A percentile compares a stretch with the other conserved stretches of the same genome.
Evolutionary conservation across 2,113 vertebrate genomes (phyloP).

Genomic region (Anarrhichthys ocellatus): DNA sequence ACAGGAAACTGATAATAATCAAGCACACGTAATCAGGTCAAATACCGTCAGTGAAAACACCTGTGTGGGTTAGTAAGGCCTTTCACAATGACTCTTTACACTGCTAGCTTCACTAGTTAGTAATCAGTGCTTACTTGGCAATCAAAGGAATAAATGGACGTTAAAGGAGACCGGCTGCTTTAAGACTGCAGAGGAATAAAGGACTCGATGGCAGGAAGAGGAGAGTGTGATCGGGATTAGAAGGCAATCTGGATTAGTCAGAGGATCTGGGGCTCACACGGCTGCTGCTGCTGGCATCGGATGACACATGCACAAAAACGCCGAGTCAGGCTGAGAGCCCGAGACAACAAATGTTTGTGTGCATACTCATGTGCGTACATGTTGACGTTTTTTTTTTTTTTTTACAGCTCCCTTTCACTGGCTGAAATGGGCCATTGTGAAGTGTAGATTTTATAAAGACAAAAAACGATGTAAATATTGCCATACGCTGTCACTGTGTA

Average conservation of each 20-base stretch:
- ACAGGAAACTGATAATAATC: not conserved
- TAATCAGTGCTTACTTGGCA: not conserved
- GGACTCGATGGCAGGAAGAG: slow-evolving; percentile 49
- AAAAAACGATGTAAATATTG: slow-evolving; percentile 38
- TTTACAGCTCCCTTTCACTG: not conserved
- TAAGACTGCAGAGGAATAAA: slow-evolving; percentile 28
- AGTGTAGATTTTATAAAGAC: slow-evolving; percentile 39
- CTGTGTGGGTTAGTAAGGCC: not conserved
- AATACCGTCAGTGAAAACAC: not conserved
- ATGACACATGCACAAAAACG: slow-evolving; percentile 58
- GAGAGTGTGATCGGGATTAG: slow-evolving; percentile 58
- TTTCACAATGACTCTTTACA: not conserved
- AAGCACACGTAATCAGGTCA: not conserved
- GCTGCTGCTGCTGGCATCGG: slow-evolving; percentile 20
- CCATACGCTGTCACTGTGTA: slow-evolving; percentile 33
- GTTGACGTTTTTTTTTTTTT: slow-evolving; percentile 17
- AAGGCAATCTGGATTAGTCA: slow-evolving; percentile 67
- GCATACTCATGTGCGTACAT: not conserved
- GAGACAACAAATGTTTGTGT: slow-evolving; percentile 8
- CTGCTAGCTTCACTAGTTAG: not conserved
- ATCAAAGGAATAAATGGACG: not conserved
- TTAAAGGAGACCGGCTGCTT: not conserved
- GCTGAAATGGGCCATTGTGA: slow-evolving; percentile 12
- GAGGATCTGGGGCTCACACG: slow-evolving; percentile 46
- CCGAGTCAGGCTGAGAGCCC: slow-evolving; percentile 47